Evolutionary conservation across 2,888 invertebrate species (phyloP).

Genomic region (Megaustenia siamemsis): DNA sequence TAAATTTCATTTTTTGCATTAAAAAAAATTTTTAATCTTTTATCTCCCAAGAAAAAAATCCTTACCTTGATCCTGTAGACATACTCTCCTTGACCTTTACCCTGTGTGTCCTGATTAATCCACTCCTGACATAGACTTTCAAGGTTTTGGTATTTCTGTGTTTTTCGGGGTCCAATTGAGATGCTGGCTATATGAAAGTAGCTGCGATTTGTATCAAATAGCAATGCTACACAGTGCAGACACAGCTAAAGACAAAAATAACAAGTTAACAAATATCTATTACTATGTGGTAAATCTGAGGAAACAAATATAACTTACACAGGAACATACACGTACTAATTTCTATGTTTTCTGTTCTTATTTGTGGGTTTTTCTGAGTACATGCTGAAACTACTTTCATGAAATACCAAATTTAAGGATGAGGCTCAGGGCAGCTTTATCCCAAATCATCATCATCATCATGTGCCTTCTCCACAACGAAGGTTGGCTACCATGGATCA

Average conservation of each 20-base stretch:
- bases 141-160: constrained; percentile 76
- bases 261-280: neutral
- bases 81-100: constrained; percentile 70
- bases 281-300: too few species aligned
- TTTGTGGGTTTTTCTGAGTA: too few species aligned
- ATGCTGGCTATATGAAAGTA: constrained; percentile 85
- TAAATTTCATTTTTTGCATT: neutral
- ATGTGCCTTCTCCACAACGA: too few species aligned
- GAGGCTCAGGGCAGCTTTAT: too few species aligned
- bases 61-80: constrained; percentile 78
- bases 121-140: constrained; percentile 80
- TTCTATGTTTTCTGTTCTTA: too few species aligned
- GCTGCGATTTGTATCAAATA: constrained; percentile 86
- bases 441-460: too few species aligned
- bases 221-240: constrained; percentile 84
- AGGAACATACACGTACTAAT: too few species aligned
- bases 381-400: too few species aligned
- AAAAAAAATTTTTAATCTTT: neutral
- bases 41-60: neutral
- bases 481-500: too few species aligned
- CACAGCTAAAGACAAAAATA: constrained; percentile 76
- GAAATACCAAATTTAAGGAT: too few species aligned
- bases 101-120: constrained; percentile 79
- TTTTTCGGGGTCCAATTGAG: constrained; percentile 77
- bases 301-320: too few species aligned